These are phyloP conservation scores for Pemphredon lugubris DNA, from an alignment of 2,888 invertebrate genomes.

Conservation along the genomic window DNA sequence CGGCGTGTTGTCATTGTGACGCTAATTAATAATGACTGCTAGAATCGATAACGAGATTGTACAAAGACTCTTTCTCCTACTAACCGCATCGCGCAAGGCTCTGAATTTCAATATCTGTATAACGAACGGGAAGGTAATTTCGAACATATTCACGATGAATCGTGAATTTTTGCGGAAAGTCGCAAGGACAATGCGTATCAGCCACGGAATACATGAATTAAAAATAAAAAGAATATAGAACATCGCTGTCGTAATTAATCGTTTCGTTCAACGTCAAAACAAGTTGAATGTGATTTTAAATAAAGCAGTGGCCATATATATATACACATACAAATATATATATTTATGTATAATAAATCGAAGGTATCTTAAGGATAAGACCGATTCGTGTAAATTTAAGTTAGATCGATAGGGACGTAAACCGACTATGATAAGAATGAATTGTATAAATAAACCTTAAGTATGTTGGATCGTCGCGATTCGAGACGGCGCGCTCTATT, in stretches of 20 bases:
- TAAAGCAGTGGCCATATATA: conserved; percentile 61
- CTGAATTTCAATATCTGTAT: too few species aligned
- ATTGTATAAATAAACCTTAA: conserved; percentile 58
- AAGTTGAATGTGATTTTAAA: conserved; percentile 52
- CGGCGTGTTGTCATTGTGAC: too few species aligned
- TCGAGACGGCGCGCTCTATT: conserved; percentile 47
- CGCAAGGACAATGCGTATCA: too few species aligned
- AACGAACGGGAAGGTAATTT: too few species aligned
- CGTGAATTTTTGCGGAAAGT: too few species aligned
- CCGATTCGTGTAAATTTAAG: conserved; percentile 59
- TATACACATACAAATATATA: conserved; percentile 53
- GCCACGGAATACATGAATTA: too few species aligned
- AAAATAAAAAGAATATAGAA: too few species aligned
- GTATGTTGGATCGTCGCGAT: conserved; percentile 41
- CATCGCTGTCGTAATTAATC: background rate
- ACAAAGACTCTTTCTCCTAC: conserved; percentile 56
- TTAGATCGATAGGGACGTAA: conserved; percentile 37
- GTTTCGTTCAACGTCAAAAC: conserved; percentile 25
- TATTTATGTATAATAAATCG: conserved; percentile 29
- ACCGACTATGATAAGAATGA: conserved; percentile 35
- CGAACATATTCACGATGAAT: too few species aligned
- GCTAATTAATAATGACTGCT: too few species aligned
- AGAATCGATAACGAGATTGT: conserved; percentile 54
- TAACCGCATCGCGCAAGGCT: too few species aligned
- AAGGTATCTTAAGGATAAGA: conserved; percentile 42